Percentiles rank a stretch among this genome's conserved stretches.
phyloP scores from a whole-genome alignment of 2,888 invertebrate species.

The Malacosoma neustria region DNA sequence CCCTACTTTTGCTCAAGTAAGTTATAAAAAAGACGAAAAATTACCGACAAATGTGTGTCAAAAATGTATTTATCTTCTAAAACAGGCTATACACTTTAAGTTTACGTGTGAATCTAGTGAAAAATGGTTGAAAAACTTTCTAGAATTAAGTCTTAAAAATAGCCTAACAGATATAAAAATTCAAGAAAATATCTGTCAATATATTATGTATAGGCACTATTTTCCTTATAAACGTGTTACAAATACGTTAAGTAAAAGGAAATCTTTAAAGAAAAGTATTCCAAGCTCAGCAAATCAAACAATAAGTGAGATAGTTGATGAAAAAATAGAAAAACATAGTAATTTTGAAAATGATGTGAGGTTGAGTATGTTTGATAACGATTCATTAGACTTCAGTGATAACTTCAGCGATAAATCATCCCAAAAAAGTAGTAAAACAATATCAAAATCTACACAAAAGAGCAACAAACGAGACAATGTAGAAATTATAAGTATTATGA shows the following conservation, averaged over 20 bases:
- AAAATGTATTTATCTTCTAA: constrained; percentile 39
- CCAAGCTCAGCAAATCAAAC: too few species aligned
- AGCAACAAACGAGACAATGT: neutral
- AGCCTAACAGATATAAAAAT: constrained; percentile 11
- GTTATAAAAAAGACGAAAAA: constrained; percentile 29
- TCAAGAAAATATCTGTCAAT: constrained; percentile 31
- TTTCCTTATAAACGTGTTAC: constrained; percentile 16
- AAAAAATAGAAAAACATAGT: too few species aligned
- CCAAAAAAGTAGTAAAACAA: neutral
- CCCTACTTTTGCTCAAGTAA: constrained; percentile 33
- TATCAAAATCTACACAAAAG: neutral
- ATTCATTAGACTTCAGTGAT: neutral
- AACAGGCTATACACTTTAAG: constrained; percentile 48
- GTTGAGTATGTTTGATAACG: too few species aligned
- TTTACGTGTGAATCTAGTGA: constrained; percentile 44
- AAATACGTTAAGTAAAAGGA: too few species aligned
- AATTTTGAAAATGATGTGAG: too few species aligned
- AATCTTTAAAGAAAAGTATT: too few species aligned
- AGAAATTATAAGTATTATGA: neutral
- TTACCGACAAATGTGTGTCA: constrained; percentile 45
- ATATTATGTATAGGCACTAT: constrained; percentile 28
- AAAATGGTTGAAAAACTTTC: constrained; percentile 23
- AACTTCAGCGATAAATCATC: neutral
- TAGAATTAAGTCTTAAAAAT: constrained; percentile 10
- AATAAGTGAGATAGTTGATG: too few species aligned